Conservation (phyloP, 1,140 invertebrate genomes). For the Drosophila yakuba region DNA sequence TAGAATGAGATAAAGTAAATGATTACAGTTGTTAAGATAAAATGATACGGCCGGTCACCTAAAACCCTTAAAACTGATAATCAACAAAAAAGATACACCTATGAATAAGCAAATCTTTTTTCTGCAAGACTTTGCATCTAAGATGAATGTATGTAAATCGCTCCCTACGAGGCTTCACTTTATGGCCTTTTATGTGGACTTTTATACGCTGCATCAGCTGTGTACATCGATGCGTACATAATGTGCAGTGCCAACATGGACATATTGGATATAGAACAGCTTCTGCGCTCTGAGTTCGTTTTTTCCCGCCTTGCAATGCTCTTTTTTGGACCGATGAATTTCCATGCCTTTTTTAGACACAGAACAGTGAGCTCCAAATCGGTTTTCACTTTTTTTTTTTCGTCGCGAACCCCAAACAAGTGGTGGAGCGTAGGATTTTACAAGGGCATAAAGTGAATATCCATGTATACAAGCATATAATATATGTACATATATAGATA, state of each 20-base stretch:
- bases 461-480: background rate
- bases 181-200: background rate
- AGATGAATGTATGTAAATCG: background rate
- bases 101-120: too few species aligned
- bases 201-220: slow-evolving; percentile 2
- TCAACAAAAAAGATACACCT: too few species aligned
- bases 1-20: background rate
- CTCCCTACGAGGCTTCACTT: background rate
- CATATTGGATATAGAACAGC: slow-evolving; percentile 2
- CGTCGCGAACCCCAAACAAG: background rate
- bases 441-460: background rate
- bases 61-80: background rate
- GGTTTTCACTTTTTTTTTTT: slow-evolving; percentile 31
- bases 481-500: background rate
- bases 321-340: slow-evolving; percentile 38
- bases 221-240: slow-evolving; percentile 2
- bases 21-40: background rate
- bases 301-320: slow-evolving; percentile 15
- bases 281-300: slow-evolving; percentile 25
- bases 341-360: slow-evolving; percentile 44
- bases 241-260: slow-evolving; percentile 6
- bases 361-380: slow-evolving; percentile 24
- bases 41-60: background rate
- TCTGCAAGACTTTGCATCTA: background rate
- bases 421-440: slow-evolving; percentile 3